Conservation (phyloP, 2,888 invertebrate genomes). For the Phanerotoma sp. region DNA sequence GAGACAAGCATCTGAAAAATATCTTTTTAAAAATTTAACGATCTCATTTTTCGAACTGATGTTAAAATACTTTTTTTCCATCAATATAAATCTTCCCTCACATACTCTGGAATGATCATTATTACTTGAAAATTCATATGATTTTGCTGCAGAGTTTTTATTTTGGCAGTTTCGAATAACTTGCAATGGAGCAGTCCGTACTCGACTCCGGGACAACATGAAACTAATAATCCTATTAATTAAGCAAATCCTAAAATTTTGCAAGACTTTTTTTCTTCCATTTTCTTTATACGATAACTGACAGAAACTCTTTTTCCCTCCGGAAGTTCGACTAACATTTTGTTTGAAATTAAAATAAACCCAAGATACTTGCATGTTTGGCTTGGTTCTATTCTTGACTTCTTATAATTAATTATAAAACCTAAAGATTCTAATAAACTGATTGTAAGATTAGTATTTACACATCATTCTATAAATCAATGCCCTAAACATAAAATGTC, state of each 20-base stretch:
- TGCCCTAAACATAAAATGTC: slow-evolving; percentile 5
- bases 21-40: slow-evolving; percentile 12
- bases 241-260: slow-evolving; percentile 25
- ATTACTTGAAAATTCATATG: slow-evolving; percentile 13
- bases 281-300: not conserved
- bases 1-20: slow-evolving; percentile 21
- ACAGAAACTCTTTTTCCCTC: slow-evolving; percentile 11
- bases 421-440: slow-evolving; percentile 16
- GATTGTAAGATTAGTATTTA: slow-evolving; percentile 5
- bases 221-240: slow-evolving; percentile 17
- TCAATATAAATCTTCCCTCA: slow-evolving; percentile 23
- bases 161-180: slow-evolving; percentile 22
- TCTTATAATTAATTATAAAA: slow-evolving; percentile 16
- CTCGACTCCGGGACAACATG: slow-evolving; percentile 23
- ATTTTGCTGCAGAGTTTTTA: slow-evolving; percentile 11
- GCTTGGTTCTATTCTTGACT: slow-evolving; percentile 17
- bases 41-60: slow-evolving; percentile 8
- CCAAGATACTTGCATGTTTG: slow-evolving; percentile 19
- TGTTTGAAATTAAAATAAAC: slow-evolving; percentile 15
- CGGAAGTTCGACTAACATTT: slow-evolving; percentile 22
- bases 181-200: slow-evolving; percentile 19
- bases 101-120: slow-evolving; percentile 14
- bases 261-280: slow-evolving; percentile 12
- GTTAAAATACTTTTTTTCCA: slow-evolving; percentile 10
- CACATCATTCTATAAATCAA: not conserved